These are phyloP conservation scores for Gallirallus australis DNA, from an alignment of 2,797 vertebrate species.

Conservation along the genomic window DNA sequence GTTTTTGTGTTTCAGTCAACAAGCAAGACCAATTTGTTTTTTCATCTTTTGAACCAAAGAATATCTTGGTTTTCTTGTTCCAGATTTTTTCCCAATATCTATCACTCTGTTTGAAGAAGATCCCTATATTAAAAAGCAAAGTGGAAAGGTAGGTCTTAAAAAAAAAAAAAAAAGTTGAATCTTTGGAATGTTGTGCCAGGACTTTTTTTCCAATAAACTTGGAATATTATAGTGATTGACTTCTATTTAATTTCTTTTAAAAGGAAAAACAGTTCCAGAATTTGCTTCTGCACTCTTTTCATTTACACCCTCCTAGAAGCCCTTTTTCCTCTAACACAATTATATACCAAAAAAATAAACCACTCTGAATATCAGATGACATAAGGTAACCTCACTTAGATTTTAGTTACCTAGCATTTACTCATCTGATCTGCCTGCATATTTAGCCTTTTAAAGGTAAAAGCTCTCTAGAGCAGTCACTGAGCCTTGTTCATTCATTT, in stretches of 20 bases:
- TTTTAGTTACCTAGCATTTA: neutral
- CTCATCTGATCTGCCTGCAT: neutral
- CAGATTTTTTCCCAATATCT: rapidly evolving
- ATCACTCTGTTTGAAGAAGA: neutral
- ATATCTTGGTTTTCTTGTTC: neutral
- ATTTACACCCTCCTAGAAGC: neutral
- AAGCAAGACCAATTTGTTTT: neutral
- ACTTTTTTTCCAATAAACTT: neutral
- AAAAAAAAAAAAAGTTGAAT: neutral
- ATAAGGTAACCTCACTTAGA: neutral
- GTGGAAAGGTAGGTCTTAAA: neutral
- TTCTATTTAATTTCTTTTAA: neutral
- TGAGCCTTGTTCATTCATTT: neutral
- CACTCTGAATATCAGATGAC: neutral
- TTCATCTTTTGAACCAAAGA: neutral
- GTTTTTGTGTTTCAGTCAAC: neutral
- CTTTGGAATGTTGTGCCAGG: neutral
- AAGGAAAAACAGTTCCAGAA: neutral
- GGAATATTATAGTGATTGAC: neutral
- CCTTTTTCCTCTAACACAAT: neutral
- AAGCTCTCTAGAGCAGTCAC: neutral
- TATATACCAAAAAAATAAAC: neutral
- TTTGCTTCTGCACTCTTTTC: neutral
- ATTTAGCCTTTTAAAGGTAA: neutral
- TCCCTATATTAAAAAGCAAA: neutral